Percentiles rank a stretch among this genome's conserved stretches.
phyloP scores from a whole-genome alignment of 2,113 vertebrate species.

The Sorex fumeus region DNA sequence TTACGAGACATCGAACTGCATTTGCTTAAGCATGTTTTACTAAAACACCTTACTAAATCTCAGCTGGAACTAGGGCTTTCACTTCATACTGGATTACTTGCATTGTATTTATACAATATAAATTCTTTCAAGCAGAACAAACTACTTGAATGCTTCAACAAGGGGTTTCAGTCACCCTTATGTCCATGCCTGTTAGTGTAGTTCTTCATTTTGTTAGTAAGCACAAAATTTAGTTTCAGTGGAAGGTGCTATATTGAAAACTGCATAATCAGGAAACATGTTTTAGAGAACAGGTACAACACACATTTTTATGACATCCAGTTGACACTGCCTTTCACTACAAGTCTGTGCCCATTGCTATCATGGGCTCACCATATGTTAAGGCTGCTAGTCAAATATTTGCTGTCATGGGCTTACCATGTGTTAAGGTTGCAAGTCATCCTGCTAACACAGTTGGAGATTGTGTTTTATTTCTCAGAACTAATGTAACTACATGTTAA shows the following conservation, averaged over 20 bases:
- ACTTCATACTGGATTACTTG: conserved; percentile 66
- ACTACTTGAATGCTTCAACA: conserved; percentile 70
- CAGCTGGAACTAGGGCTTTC: conserved; percentile 84
- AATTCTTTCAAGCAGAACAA: conserved; percentile 81
- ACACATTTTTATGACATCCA: conserved; percentile 30
- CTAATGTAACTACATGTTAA: background rate
- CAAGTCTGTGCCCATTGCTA: background rate
- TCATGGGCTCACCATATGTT: background rate
- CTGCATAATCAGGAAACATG: conserved; percentile 16
- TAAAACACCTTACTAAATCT: conserved; percentile 84
- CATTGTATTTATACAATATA: conserved; percentile 75
- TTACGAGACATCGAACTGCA: conserved; percentile 75
- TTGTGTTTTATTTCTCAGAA: background rate
- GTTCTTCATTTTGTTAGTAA: conserved; percentile 62
- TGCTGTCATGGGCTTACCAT: conserved; percentile 1
- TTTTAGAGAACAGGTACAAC: conserved; percentile 55
- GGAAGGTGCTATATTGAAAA: conserved; percentile 58
- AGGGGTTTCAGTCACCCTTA: conserved; percentile 58
- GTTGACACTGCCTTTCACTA: background rate
- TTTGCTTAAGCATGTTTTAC: conserved; percentile 82
- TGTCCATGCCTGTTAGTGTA: conserved; percentile 58
- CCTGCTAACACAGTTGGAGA: background rate
- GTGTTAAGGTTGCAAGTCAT: background rate
- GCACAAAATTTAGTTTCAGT: conserved; percentile 60
- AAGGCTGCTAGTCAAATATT: background rate